A percentile compares a stretch with the other conserved stretches of the same genome.
Conservation (phyloP, 1,140 invertebrate genomes). For the Meloidogyne chitwoodi region DNA sequence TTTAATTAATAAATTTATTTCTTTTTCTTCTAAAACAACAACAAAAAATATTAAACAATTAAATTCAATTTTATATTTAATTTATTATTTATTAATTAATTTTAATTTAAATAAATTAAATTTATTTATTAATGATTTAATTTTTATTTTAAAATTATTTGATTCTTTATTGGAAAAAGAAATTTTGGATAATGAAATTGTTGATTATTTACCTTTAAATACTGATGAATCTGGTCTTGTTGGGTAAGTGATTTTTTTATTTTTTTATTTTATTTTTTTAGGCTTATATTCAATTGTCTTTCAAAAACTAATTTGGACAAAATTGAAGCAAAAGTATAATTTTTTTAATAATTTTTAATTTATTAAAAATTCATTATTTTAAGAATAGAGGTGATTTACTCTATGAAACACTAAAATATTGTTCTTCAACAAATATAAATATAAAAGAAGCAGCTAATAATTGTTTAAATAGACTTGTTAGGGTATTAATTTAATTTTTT, state of each 20-base stretch:
- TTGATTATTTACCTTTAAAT: background rate
- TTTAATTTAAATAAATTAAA: background rate
- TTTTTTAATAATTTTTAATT: background rate
- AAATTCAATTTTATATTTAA: constrained; percentile 10
- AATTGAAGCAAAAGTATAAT: background rate
- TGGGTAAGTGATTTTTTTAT: background rate
- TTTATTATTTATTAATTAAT: background rate
- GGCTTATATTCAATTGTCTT: constrained; percentile 3
- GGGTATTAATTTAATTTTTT: constrained; percentile 5
- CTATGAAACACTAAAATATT: constrained; percentile 33
- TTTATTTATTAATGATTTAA: background rate
- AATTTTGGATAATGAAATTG: constrained; percentile 13
- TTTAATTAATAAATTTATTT: constrained; percentile 5
- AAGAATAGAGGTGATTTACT: constrained; percentile 25
- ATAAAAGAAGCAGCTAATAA: constrained; percentile 18
- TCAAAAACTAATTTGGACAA: background rate
- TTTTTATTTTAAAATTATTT: constrained; percentile 2
- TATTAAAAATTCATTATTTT: constrained; percentile 2
- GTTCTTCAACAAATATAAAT: constrained; percentile 25
- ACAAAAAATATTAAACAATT: background rate
- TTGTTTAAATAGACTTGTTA: background rate
- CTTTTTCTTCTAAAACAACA: background rate
- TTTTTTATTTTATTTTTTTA: background rate
- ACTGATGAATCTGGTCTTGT: background rate
- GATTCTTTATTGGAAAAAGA: constrained; percentile 6